Conservation (phyloP, 2,113 vertebrate genomes). For the Syngnathoides biaculeatus region DNA sequence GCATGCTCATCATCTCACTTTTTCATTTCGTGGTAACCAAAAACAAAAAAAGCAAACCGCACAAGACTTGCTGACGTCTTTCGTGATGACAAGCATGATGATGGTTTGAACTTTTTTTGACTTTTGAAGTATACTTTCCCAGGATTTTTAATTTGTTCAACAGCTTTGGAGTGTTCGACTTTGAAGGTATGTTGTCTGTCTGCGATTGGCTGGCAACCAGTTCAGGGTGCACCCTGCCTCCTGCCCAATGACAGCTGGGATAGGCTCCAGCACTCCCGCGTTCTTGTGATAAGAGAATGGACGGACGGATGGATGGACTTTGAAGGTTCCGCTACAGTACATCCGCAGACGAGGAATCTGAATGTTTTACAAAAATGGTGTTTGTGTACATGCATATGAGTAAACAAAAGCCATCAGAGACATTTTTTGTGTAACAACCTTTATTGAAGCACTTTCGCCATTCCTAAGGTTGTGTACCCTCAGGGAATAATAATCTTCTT, state of each 20-base stretch:
- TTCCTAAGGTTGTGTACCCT: slow-evolving; percentile 26
- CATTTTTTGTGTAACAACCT: slow-evolving; percentile 61
- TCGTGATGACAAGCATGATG: neutral
- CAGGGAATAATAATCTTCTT: slow-evolving; percentile 41
- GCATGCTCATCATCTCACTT: neutral
- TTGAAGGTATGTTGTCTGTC: neutral
- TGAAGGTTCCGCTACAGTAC: neutral
- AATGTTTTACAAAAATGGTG: neutral
- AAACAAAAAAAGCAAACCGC: neutral
- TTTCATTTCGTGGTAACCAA: neutral
- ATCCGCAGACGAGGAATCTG: neutral
- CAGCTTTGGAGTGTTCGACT: neutral
- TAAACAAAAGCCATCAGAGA: slow-evolving; percentile 26
- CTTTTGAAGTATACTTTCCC: too few relatives aligned
- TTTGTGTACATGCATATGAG: neutral
- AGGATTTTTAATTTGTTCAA: neutral
- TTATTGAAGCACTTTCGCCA: slow-evolving; percentile 71
- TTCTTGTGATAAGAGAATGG: too few relatives aligned
- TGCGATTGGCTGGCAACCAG: too few relatives aligned
- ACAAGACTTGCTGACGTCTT: neutral
- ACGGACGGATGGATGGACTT: too few relatives aligned
- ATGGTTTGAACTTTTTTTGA: neutral
- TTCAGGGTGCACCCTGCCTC: too few relatives aligned
- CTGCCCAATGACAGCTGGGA: too few relatives aligned
- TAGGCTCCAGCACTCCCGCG: too few relatives aligned